Base-by-base conservation (phyloP, 2,797 vertebrate species). In the Enteromius paludinosus region DNA sequence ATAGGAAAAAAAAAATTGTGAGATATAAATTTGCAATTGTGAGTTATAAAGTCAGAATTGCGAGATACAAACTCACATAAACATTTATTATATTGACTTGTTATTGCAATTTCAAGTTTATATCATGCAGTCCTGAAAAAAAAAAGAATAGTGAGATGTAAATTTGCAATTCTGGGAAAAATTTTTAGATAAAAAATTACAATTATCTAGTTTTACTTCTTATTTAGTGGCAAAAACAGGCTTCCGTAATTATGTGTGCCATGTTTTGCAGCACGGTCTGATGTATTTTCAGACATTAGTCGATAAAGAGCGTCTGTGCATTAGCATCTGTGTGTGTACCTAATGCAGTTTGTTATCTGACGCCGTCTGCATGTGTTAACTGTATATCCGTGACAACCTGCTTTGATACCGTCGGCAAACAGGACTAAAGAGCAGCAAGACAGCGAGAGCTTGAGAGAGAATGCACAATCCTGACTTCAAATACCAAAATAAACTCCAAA, bases 401-500 rank as follows among this genome's bases (percentile, higher is more conserved):
- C 66, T 81, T 84, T 61, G 74, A 78, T 69, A 83, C 73, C 47
- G 20, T 49, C 8, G 59, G 77, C 28, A 78, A 77, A 78, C 54
- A 64, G 71, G 66, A 86, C 14, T 18, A 64, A 41, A 18, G 52
- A 72, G 45, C 15, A 79, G 28, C 14, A 30, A 74, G 49, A 45
- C 69, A 79, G 81, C 7, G 11, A 56, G 56, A 77, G 54, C 49
- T 35, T 65, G 54, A 81, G 64, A 74, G 79, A 49, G 62, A 85
- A 43, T 78, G 59, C 64, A 54, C 68, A 86, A 71, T 73, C 45
- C 23, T 85, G 87, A 82, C 89, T 87, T 88, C 72, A 75, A 84
- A 87, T 82, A 72, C 85, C 77, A 84, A 90, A 89, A 90, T 89
- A 88, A 90, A 88, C 82, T 88, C 69, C 77, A 87, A 83, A 86